Percentiles rank a stretch among this genome's conserved stretches.
Conservation (phyloP, 2,888 invertebrate species). For the Amphimallon solstitiale region DNA sequence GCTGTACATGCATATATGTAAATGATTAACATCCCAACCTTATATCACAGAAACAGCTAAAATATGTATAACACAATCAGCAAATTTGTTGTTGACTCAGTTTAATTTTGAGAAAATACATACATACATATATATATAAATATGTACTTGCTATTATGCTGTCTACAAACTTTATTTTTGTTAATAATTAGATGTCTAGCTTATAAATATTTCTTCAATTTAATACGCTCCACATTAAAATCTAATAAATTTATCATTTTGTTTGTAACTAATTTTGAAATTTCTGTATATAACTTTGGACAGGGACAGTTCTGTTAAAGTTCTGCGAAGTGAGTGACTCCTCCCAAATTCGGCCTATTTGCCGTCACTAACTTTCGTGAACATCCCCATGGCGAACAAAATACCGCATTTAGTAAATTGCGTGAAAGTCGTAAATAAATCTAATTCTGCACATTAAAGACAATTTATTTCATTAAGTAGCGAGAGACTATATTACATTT, state of each 20-base stretch:
- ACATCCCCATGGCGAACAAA: constrained; percentile 1
- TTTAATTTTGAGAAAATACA: too few species aligned
- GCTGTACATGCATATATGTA: too few species aligned
- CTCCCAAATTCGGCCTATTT: constrained; percentile 6
- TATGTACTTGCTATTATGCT: too few species aligned
- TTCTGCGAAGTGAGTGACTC: neutral
- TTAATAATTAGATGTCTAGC: neutral
- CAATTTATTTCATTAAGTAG: constrained; percentile 21
- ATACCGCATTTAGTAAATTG: constrained; percentile 17
- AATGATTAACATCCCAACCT: too few species aligned
- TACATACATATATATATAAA: too few species aligned
- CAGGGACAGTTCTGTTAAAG: neutral
- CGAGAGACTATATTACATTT: constrained; percentile 20
- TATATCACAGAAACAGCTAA: too few species aligned
- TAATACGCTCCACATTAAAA: neutral
- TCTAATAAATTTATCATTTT: neutral
- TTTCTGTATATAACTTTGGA: neutral
- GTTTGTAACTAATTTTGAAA: constrained; percentile 9
- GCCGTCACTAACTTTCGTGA: neutral
- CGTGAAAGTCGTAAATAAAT: constrained; percentile 24
- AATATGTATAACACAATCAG: too few species aligned
- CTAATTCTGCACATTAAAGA: constrained; percentile 12
- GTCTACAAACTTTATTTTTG: too few species aligned
- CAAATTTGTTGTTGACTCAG: too few species aligned
- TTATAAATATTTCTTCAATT: neutral